Base-by-base conservation (phyloP, 2,797 vertebrate genomes). In the Myoxocephalus aenaeus region DNA sequence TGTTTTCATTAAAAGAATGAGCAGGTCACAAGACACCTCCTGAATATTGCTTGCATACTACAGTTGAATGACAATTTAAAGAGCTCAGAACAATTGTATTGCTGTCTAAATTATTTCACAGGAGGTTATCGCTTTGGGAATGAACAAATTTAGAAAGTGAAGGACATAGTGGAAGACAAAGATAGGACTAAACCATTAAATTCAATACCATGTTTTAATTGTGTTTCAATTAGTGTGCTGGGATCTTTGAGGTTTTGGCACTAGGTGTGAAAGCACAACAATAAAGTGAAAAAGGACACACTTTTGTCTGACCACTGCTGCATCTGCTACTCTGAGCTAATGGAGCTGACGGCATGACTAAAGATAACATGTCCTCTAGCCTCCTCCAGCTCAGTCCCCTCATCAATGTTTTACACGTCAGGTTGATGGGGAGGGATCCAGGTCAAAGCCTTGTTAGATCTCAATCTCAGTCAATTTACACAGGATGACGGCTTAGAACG, bases 381-480 rank as follows among this genome's bases (percentile, higher is more conserved):
- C 81, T 86, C 65, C 81, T 80, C 68, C 56, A 73, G 76, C 79
- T 87, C 90, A 93, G 92, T 92, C 92, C 88, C 80, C 83, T 87
- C 91, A 91, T 93, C 90, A 90, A 81, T 90, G 92, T 86, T 91
- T 87, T 77, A 87, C 85, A 86, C 89, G 82, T 85, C 81, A 87
- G 86, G 82, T 86, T 86, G 89, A 89, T 85, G 72, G 84, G 82
- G 74, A 84, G 87, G 80, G 85, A 92, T 91, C 86, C 91, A 91
- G 92, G 93, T 93, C 92, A 93, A 83, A 94, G 86, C 90, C 90
- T 87, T 92, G 91, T 93, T 90, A 90, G 93, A 95, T 95, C 90
- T 89, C 90, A 94, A 95, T 95, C 94, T 90, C 79, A 79, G 87
- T 91, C 92, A 92, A 94, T 95, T 94, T 94, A 92, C 87, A 95